A percentile compares a stretch with the other conserved stretches of the same genome.
Evolutionary conservation across 1,140 invertebrate genomes (phyloP).

Genomic region (Chironomus tepperi): DNA sequence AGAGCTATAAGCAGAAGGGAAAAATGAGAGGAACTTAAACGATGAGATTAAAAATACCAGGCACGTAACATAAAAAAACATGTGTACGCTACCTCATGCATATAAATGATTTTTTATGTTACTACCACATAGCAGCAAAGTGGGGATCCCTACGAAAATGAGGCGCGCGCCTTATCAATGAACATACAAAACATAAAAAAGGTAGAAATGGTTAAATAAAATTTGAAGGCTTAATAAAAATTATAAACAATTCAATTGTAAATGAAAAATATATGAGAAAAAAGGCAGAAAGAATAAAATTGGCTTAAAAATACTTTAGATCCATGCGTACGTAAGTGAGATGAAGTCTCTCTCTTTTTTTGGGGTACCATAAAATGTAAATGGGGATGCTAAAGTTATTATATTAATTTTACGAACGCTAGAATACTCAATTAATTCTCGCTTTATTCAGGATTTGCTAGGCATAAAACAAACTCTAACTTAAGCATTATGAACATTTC

Average conservation of each 20-base stretch:
- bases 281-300: neutral
- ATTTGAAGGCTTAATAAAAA: constrained; percentile 12
- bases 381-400: too few species aligned
- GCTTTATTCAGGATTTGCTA: neutral
- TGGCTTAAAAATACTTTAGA: too few species aligned
- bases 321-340: too few species aligned
- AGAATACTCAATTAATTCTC: too few species aligned
- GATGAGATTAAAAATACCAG: constrained; percentile 21
- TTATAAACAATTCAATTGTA: constrained; percentile 19
- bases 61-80: constrained; percentile 18
- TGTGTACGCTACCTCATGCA: constrained; percentile 15
- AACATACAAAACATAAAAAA: neutral
- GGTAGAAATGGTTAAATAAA: neutral
- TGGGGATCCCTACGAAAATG: neutral
- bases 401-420: too few species aligned
- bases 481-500: neutral
- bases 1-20: neutral
- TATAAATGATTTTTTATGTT: constrained; percentile 18
- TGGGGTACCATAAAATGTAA: too few species aligned
- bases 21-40: constrained; percentile 9
- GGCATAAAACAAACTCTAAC: neutral
- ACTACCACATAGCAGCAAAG: neutral
- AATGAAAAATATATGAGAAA: neutral
- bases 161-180: neutral
- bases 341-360: too few species aligned